phyloP scores from a whole-genome alignment of 2,888 invertebrate genomes.

The Galeopsomyia nigrocyanea region DNA sequence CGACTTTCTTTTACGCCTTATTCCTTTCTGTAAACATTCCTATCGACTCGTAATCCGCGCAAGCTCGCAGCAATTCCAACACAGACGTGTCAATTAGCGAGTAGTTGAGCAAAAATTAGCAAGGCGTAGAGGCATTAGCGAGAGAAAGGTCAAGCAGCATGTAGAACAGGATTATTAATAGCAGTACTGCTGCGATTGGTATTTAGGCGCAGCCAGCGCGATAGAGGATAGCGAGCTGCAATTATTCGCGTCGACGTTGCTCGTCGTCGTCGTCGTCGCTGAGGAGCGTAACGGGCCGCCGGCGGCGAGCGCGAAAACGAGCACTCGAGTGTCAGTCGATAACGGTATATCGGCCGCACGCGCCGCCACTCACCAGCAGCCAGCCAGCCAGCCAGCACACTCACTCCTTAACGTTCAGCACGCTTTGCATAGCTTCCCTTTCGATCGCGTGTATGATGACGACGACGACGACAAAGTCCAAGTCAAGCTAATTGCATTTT shows the following conservation, averaged over 20 bases:
- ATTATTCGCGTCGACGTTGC: constrained; percentile 9
- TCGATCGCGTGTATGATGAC: constrained; percentile 19
- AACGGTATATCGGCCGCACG: constrained; percentile 15
- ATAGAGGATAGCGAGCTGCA: constrained; percentile 22
- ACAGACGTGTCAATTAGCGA: too few relatives aligned
- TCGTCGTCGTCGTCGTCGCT: constrained; percentile 2
- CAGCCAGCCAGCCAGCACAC: constrained; percentile 1
- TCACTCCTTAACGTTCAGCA: constrained; percentile 2
- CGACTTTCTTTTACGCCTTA: too few relatives aligned
- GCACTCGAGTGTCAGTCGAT: constrained; percentile 20
- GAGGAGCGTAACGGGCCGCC: neutral
- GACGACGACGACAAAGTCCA: neutral
- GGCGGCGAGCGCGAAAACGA: constrained; percentile 38
- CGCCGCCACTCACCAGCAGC: neutral
- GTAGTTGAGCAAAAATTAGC: too few relatives aligned
- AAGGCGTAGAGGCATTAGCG: too few relatives aligned
- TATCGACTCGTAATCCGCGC: too few relatives aligned
- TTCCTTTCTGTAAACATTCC: too few relatives aligned
- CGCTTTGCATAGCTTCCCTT: constrained; percentile 22
- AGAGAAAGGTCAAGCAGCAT: constrained; percentile 7
- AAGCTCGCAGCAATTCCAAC: too few relatives aligned
- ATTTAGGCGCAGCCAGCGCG: neutral
- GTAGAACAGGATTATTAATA: neutral
- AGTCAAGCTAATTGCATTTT: neutral
- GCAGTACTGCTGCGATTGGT: neutral